Base-by-base conservation (phyloP, 2,113 vertebrate genomes). In the Hemibagrus wyckioides region DNA sequence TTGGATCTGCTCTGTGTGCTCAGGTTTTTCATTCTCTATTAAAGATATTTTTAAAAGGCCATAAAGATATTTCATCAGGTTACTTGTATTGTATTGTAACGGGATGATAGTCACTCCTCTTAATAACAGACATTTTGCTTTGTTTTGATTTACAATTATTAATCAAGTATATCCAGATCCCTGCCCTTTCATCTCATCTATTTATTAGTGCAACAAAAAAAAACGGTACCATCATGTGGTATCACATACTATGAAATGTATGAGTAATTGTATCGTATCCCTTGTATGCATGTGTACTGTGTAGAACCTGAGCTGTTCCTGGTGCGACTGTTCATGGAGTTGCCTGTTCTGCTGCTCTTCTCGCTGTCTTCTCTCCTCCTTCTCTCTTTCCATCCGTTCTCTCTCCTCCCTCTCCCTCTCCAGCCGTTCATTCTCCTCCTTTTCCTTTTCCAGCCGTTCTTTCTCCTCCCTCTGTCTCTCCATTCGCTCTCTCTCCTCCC, bases 371-470 rank as follows among this genome's bases (percentile, higher is more conserved):
- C 41, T 83, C 61, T 83, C 81, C 90, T 97, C 97, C 52, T 89
- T 91, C 21, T 95, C 92, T 23, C 94, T 91, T 63, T 96, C 95
- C 15, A 54, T 54, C 50, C 17, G n/a, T 54, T 30, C 52, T 87
- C 96, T 95, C 63, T 91, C 65, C 90, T 97, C 97, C 54, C 90
- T 91, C 19, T 95, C 92, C 25, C 94, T 91, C 65, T 96, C 95
- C 25, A 54, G n/a, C 15, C 76, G 28, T 54, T 54, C 48, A 19
- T 3, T 54, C 15, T 63, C 61, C 90, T 97, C 97, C 56, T 89
- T 91, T 13, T 95, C 92, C 21, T 94, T 92, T 73, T 96, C 94
- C 87, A 94, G 91, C 28, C 93, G 94, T 84, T 96, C 93, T 87
- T 92, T 93, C 77, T 96, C 95, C 90, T 96, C 96, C 57, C 93